Base-by-base conservation (phyloP, 2,797 vertebrate genomes). In the Melanotaenia trifasciata region DNA sequence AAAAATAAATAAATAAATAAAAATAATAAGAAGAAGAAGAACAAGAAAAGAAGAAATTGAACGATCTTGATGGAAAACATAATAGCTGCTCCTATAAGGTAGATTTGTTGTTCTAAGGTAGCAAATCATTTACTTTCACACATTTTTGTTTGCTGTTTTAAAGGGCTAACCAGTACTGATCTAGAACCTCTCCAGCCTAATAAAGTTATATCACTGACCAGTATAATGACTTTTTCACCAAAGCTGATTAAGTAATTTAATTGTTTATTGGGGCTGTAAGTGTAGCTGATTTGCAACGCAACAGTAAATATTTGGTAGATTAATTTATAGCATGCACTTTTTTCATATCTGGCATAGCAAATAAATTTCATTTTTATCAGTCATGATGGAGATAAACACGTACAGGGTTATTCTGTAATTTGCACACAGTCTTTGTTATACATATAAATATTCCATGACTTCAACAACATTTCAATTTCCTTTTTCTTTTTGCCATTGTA, bases 201-300 rank as follows among this genome's bases (percentile, higher is more conserved):
- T 75, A 84, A 82, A 70, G 67, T 77, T 80, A 69, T 30, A 40
- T 66, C 60, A 61, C 59, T 66, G 65, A 78, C 77, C 66, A 72
- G 73, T 70, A 80, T 81, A 76, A 83, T 85, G 71, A 40, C 68
- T 76, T 86, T 78, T 70, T 79, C 2, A 56, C 63, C 79, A 82
- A 77, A 80, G 83, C 67, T 84, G 81, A 91, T 90, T 64, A 82
- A 79, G 67, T 81, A 54, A 51, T 79, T 92, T n/a, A 2, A 10
- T 50, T 22, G 22, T 50, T 22, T 11, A 50, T n/a, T 50, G n/a
- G n/a, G 3, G n/a, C 47, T 50, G 47, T 20, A 45, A 45, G n/a
- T 22, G n/a, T n/a, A 22, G 47, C 20, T 50, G n/a, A 67, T 65
- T 58, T 57, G 66, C 13, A 22, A 74, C 35, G 43, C 22, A 54